These are phyloP conservation scores for Melanotaenia duboulayi DNA, from an alignment of 2,113 vertebrate genomes.

Conservation along the genomic window DNA sequence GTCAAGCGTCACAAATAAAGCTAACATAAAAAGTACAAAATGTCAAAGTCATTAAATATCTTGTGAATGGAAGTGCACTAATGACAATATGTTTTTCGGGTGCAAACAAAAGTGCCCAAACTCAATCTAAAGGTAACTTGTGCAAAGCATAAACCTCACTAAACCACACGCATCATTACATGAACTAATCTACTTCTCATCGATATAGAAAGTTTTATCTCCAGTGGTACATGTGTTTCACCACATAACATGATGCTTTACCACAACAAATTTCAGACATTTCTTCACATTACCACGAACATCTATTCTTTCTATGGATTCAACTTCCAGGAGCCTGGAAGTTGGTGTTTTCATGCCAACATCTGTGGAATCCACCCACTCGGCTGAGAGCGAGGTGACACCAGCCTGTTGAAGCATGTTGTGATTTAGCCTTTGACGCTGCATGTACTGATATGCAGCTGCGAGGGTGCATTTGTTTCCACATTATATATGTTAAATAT, in stretches of 20 bases:
- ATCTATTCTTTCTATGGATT: not conserved
- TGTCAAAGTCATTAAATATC: too few relatives aligned
- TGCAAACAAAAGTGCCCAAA: not conserved
- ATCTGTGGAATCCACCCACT: conserved; percentile 2
- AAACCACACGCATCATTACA: too few relatives aligned
- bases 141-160: too few relatives aligned
- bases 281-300: not conserved
- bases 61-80: too few relatives aligned
- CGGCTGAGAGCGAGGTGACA: conserved; percentile 6
- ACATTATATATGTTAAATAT: not conserved
- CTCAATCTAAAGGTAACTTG: too few relatives aligned
- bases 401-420: conserved; percentile 38
- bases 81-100: too few relatives aligned
- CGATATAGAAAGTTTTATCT: not conserved
- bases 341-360: not conserved
- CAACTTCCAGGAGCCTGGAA: not conserved
- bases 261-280: not conserved
- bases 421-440: conserved; percentile 32
- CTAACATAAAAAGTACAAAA: not conserved
- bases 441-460: conserved; percentile 28
- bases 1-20: conserved; percentile 34
- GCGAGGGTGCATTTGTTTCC: not conserved
- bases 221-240: not conserved
- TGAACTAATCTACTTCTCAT: too few relatives aligned
- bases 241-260: too few relatives aligned